Conservation (phyloP, 2,113 vertebrate genomes). For the Sialia sialis region DNA sequence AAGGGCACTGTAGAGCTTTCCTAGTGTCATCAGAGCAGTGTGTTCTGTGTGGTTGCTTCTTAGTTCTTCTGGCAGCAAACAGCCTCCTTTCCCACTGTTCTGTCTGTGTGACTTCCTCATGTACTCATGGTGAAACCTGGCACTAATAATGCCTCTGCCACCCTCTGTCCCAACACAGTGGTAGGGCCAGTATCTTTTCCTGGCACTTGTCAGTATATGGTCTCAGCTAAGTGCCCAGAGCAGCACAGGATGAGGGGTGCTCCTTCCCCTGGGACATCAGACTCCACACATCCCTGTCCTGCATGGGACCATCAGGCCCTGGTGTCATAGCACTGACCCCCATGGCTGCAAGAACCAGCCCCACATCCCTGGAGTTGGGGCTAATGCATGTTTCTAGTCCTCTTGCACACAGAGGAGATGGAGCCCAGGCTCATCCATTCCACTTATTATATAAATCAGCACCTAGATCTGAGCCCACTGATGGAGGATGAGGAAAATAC, state of each 20-base stretch:
- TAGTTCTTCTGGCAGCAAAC: not conserved
- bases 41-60: not conserved
- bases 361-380: not conserved
- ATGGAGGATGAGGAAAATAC: not conserved
- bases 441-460: not conserved
- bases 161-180: not conserved
- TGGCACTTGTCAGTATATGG: not conserved
- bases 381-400: not conserved
- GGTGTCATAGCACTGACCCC: not conserved
- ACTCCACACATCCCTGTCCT: not conserved
- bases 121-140: not conserved
- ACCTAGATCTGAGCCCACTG: not conserved
- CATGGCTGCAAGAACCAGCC: not conserved
- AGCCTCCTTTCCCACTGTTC: not conserved
- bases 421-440: not conserved
- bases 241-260: not conserved
- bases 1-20: not conserved
- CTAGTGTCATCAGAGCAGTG: not conserved
- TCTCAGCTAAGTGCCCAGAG: not conserved
- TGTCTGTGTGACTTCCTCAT: rapidly evolving
- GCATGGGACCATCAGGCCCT: not conserved
- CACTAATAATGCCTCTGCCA: not conserved
- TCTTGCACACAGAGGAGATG: not conserved
- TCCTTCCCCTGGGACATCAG: not conserved
- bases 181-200: not conserved